phyloP scores from a whole-genome alignment of 1,140 invertebrate species.

The Micrasema minimum region DNA sequence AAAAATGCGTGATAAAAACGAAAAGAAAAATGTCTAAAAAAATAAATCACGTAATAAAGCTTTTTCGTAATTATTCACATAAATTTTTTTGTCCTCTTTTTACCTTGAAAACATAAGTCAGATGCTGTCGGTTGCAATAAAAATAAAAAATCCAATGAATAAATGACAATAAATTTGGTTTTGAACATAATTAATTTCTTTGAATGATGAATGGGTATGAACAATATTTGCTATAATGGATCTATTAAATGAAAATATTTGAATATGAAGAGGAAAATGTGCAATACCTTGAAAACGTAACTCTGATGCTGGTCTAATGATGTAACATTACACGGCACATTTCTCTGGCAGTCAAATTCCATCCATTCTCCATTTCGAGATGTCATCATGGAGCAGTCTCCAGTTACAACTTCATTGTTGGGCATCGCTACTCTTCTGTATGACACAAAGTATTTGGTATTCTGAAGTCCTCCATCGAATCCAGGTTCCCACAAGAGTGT shows the following conservation, averaged over 20 bases:
- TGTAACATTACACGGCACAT: slow-evolving; percentile 89
- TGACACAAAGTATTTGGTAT: slow-evolving; percentile 86
- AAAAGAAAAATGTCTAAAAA: slow-evolving; percentile 48
- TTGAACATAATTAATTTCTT: slow-evolving; percentile 1
- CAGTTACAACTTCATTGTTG: slow-evolving; percentile 68
- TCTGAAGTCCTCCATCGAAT: slow-evolving; percentile 87
- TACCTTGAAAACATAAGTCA: slow-evolving; percentile 67
- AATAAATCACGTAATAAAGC: slow-evolving; percentile 52
- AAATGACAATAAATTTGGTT: slow-evolving; percentile 33
- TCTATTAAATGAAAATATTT: slow-evolving; percentile 13
- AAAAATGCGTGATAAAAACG: slow-evolving; percentile 54
- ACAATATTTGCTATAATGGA: slow-evolving; percentile 4
- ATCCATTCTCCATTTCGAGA: slow-evolving; percentile 75
- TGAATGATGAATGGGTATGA: slow-evolving; percentile 28
- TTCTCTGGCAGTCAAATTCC: slow-evolving; percentile 84
- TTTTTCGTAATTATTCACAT: slow-evolving; percentile 51
- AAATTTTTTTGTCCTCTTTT: slow-evolving; percentile 52
- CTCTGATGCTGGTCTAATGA: slow-evolving; percentile 84
- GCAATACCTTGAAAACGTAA: slow-evolving; percentile 78
- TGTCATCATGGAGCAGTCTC: slow-evolving; percentile 72
- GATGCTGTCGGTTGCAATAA: slow-evolving; percentile 65
- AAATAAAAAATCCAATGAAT: slow-evolving; percentile 57
- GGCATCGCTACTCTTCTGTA: slow-evolving; percentile 73
- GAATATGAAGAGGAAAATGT: slow-evolving; percentile 52
- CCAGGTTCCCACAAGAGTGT: slow-evolving; percentile 86